Evolutionary conservation across 2,113 vertebrate genomes (phyloP), one percentile per base, ranked within the genome.

Genomic region (Arizona elegans): DNA sequence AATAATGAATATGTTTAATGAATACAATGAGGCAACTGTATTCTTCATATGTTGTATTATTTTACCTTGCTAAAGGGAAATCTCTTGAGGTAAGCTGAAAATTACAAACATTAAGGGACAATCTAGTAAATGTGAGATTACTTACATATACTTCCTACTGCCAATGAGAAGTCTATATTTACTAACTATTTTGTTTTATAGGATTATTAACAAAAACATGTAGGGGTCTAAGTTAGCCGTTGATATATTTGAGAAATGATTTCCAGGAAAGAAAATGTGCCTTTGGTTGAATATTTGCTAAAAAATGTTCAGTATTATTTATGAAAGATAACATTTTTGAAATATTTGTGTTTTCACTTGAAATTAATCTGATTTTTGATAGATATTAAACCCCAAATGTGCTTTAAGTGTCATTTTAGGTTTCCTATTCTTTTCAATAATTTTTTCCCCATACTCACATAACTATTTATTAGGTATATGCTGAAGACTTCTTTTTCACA

Each of bases 221-320:
- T 59, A 91, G 12, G 93, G 93, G 94, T 47, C 1, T 26, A 93
- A 92, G 96, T 92, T 87, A 89, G 94, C n/a, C 33, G 47, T 93
- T 92, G 92, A 93, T 62, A 88, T 94, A 92, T 43, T 75, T 90
- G 23, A 89, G 95, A 93, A 95, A 93, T 88, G 53, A 92, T 95
- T 92, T 95, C 70, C 38, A 93, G 92, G 94, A 87, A 86, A 93
- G 95, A 97, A 95, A 70, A 93, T 93, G 43, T 87, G 1, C 1
- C 90, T 5, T 85, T 85, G 47, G n/a, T 87, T 86, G 90, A 96
- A 92, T 90, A 89, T 90, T 94, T 92, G n/a, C n/a, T 94, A 94
- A 94, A 96, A 96, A 94, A 86, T 92, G 89, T n/a, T 96, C 33
- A 94, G 86, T 93, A 93, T 94, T 94, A 94, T 85, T 87, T 29